These are phyloP conservation scores for Athene noctua DNA, from an alignment of 2,113 vertebrate species.

Conservation along the genomic window DNA sequence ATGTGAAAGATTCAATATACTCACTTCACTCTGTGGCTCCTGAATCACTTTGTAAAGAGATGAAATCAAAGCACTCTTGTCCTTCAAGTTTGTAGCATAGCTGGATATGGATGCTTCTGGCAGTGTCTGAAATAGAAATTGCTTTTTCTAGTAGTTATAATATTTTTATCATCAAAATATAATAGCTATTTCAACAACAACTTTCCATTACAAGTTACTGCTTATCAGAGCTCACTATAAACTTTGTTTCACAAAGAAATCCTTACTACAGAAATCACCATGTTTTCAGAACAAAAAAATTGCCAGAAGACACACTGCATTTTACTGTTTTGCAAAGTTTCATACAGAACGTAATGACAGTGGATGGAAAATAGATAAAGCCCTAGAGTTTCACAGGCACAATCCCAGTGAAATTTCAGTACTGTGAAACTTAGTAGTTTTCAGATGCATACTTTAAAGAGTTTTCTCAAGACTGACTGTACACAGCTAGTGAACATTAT, in stretches of 20 bases:
- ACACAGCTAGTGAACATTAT: neutral
- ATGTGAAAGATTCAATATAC: conserved; percentile 19
- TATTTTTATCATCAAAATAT: neutral
- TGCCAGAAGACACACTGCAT: neutral
- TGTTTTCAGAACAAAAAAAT: neutral
- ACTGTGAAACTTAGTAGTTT: neutral
- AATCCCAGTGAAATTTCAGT: neutral
- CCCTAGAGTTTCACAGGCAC: neutral
- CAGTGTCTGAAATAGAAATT: conserved; percentile 80
- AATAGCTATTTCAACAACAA: neutral
- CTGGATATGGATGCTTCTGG: conserved; percentile 89
- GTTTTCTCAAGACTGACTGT: neutral
- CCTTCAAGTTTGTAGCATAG: conserved; percentile 90
- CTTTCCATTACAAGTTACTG: neutral
- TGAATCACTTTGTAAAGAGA: conserved; percentile 97
- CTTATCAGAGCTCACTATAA: neutral
- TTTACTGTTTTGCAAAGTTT: neutral
- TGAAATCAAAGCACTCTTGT: conserved; percentile 88
- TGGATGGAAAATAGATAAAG: neutral
- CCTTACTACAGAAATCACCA: neutral
- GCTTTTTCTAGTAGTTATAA: no score
- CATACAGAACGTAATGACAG: neutral
- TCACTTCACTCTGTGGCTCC: conserved; percentile 95
- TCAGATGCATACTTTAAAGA: neutral
- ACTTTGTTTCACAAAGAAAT: neutral